Evolutionary conservation across 2,113 vertebrate genomes (phyloP).

Genomic region (Catagonus wagneri): DNA sequence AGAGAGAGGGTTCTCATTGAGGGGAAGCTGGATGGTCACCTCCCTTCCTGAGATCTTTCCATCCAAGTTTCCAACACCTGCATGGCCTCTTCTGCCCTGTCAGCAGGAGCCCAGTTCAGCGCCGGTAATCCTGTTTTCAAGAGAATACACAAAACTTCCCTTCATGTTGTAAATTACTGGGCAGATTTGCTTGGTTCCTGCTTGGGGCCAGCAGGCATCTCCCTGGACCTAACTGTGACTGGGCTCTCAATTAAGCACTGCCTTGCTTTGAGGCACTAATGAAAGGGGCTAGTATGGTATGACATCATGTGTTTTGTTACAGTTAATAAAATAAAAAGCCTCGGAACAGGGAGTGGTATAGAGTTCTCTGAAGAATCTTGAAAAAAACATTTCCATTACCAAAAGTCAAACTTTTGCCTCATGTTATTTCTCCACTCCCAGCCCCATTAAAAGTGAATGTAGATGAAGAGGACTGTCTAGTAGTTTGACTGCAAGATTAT

Average conservation of each 20-base stretch:
- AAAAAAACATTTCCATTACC: slow-evolving; percentile 13
- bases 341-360: not conserved
- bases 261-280: slow-evolving; percentile 32
- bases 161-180: slow-evolving; percentile 49
- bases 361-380: not conserved
- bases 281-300: not conserved
- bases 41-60: slow-evolving; percentile 35
- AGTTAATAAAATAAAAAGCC: slow-evolving; percentile 45
- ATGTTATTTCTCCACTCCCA: not conserved
- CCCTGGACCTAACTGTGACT: not conserved
- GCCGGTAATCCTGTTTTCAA: slow-evolving; percentile 13
- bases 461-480: not conserved
- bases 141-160: not conserved
- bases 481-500: slow-evolving; percentile 17
- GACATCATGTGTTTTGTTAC: slow-evolving; percentile 54
- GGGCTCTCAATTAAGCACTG: slow-evolving; percentile 25
- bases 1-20: not conserved
- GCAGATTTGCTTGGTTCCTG: slow-evolving; percentile 70
- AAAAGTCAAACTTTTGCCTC: slow-evolving; percentile 34
- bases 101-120: not conserved
- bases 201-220: not conserved
- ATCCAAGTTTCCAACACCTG: not conserved
- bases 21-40: not conserved
- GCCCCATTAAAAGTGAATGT: not conserved
- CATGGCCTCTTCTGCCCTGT: not conserved